Conservation (phyloP, 2,888 invertebrate species). For the Lycophotia porphyrea region DNA sequence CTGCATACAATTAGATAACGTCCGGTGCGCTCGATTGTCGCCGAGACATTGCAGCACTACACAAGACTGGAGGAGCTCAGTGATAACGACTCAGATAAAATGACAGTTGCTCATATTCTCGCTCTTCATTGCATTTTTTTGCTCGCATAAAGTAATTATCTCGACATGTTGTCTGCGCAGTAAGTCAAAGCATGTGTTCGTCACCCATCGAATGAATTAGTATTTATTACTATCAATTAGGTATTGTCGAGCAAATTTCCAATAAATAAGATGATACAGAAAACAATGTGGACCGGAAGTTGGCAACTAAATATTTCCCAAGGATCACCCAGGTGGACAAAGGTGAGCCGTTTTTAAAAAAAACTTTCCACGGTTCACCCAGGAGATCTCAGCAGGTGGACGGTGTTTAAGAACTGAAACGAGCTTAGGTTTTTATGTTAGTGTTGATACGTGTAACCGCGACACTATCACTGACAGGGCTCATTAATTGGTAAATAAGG, state of each 20-base stretch:
- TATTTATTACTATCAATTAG: constrained; percentile 39
- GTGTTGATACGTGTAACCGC: constrained; percentile 12
- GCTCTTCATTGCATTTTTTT: constrained; percentile 24
- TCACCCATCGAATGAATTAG: constrained; percentile 52
- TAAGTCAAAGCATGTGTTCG: constrained; percentile 36
- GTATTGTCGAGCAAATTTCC: constrained; percentile 26
- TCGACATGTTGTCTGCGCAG: constrained; percentile 40
- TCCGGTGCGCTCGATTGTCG: constrained; percentile 58
- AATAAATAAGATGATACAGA: constrained; percentile 7
- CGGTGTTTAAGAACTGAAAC: too few species aligned
- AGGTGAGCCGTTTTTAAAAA: too few species aligned
- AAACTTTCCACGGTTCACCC: too few species aligned
- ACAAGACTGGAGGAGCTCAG: constrained; percentile 7
- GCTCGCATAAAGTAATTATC: constrained; percentile 31
- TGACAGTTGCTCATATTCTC: not conserved
- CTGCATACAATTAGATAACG: constrained; percentile 72
- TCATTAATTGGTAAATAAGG: constrained; percentile 45
- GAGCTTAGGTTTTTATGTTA: constrained; percentile 35
- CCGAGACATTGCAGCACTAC: constrained; percentile 41
- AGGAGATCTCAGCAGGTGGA: too few species aligned
- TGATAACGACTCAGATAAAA: constrained; percentile 36
- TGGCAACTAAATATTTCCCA: too few species aligned
- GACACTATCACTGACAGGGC: constrained; percentile 14
- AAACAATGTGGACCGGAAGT: too few species aligned
- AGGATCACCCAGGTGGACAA: too few species aligned